Conservation (phyloP, 2,113 vertebrate species). For the Toxotes jaculatrix region DNA sequence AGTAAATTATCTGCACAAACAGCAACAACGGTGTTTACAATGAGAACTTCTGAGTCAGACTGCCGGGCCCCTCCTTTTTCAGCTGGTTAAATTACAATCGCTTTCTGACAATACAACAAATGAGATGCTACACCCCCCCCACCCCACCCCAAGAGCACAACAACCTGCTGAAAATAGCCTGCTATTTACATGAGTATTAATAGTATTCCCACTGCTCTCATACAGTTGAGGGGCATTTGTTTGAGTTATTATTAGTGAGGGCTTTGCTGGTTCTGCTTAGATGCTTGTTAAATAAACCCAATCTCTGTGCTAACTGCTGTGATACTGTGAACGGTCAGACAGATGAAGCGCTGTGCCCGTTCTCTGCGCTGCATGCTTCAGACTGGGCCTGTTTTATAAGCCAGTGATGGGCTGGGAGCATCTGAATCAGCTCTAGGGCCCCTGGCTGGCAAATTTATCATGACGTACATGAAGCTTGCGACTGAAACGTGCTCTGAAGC, state of each 20-base stretch:
- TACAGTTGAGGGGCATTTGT: constrained; percentile 58
- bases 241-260: constrained; percentile 56
- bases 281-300: constrained; percentile 61
- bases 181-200: constrained; percentile 64
- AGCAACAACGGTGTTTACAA: constrained; percentile 11
- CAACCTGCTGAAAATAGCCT: constrained; percentile 48
- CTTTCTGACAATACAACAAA: constrained; percentile 42
- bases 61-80: constrained; percentile 8
- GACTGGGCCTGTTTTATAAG: not conserved
- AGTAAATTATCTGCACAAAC: constrained; percentile 13
- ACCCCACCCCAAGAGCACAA: not conserved
- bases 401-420: not conserved
- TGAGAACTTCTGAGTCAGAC: constrained; percentile 29
- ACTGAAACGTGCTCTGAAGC: too few species aligned
- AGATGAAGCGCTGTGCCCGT: constrained; percentile 26
- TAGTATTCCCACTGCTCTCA: constrained; percentile 48
- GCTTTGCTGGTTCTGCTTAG: constrained; percentile 61
- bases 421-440: not conserved
- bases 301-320: constrained; percentile 46
- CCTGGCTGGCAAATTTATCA: not conserved
- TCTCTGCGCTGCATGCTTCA: not conserved
- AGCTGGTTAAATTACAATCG: not conserved
- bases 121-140: constrained; percentile 16
- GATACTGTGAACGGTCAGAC: constrained; percentile 41
- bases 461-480: too few species aligned